Evolutionary conservation across 2,888 invertebrate species (phyloP).

Genomic region (Thumatha senex): DNA sequence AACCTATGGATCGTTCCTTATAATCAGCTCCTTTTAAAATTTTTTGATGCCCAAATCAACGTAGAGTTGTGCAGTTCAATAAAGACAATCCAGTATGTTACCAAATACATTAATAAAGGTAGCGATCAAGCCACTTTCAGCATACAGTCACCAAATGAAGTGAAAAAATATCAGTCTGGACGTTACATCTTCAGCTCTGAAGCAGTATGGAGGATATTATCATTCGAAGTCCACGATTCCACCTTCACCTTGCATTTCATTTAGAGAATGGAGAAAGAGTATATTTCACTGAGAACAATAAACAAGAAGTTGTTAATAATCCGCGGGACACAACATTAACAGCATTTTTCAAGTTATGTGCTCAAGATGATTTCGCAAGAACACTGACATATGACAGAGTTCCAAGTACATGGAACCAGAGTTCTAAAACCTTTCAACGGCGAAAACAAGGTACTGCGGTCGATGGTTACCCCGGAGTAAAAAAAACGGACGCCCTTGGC

Average conservation of each 20-base stretch:
- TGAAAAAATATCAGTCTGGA: conserved; percentile 24
- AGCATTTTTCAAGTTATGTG: conserved; percentile 40
- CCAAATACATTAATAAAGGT: conserved; percentile 13
- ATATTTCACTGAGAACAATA: conserved; percentile 21
- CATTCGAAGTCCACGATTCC: conserved; percentile 18
- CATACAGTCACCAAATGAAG: conserved; percentile 11
- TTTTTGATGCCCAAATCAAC: conserved; percentile 5
- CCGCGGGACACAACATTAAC: conserved; percentile 32
- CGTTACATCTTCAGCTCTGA: conserved; percentile 27
- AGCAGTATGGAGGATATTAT: conserved; percentile 16
- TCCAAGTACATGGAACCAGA: conserved; percentile 25
- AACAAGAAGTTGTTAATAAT: conserved; percentile 15
- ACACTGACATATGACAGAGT: conserved; percentile 23
- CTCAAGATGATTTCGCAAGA: conserved; percentile 38
- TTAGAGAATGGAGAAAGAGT: conserved; percentile 4
- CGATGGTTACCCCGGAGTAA: not conserved
- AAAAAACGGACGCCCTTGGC: not conserved
- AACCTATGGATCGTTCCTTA: conserved; percentile 10
- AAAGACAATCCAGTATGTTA: not conserved
- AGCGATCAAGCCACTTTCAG: conserved; percentile 8
- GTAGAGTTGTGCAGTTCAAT: conserved; percentile 7
- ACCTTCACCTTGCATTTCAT: conserved; percentile 18
- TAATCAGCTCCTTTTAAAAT: conserved; percentile 1
- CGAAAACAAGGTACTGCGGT: conserved; percentile 12
- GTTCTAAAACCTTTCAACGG: conserved; percentile 21